Base-by-base conservation (phyloP, 2,888 invertebrate genomes). In the Steinernema scapterisci region DNA sequence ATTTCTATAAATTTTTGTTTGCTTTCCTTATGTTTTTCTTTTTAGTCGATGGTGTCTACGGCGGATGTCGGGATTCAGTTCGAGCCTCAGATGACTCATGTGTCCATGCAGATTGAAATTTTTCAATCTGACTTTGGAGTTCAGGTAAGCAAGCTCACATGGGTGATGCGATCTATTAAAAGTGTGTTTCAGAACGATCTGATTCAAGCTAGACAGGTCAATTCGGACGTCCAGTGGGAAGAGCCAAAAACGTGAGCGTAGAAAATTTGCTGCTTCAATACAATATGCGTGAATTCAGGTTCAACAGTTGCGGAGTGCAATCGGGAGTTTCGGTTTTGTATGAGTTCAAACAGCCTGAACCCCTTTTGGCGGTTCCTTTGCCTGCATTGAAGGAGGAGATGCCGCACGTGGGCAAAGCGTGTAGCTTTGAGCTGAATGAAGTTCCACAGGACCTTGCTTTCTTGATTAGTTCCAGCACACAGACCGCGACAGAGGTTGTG, bases 101-200 rank as follows among this genome's bases (percentile, higher is more conserved):
- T 38, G 3, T 63, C 63, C 19, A n/a, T 63, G 6, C 63, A 63
- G 19, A 63, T 31, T 13, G 63, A 63, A 31, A 63, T 63, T 63
- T 16, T 31, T 6, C 31, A n/a, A 2, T 5, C 16, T 63, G 63
- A 63, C 16, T 31, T 13, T 16, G 63, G 38, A 63, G 27, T 63
- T n/a, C 63, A 63, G 31, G 63, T 63, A 27, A 7, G 27, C 16
- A 31, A 6, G 9, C 9, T 31, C 13, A 7, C 31, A 7, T 31
- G n/a, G n/a, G n/a, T n/a, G n/a, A n/a, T n/a, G 6, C 7, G 3
- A 31, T 63, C 27, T 31, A 7, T 7, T 27, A 19, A 63, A 31
- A 31, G 3, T 13, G 1, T 23, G 1, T 63, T 63, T 27, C n/a
- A 63, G 63, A 63, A 31, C 38, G 25, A 25, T 2, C 3, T 63